Base-by-base conservation (phyloP, 2,888 invertebrate genomes). In the Tenthredo distinguenda region DNA sequence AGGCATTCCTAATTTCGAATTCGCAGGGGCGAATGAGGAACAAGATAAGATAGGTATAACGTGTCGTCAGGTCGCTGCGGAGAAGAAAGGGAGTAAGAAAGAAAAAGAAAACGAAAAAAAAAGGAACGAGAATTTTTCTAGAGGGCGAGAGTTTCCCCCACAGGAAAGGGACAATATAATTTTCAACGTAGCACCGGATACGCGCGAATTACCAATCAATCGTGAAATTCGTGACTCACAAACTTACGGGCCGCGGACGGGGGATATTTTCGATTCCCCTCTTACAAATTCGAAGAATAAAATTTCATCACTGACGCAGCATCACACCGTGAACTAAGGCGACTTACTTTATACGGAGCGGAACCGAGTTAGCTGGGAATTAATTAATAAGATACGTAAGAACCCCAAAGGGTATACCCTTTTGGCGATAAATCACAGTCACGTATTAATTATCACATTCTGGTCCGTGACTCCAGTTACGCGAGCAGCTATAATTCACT, bases 401-500 rank as follows among this genome's bases (percentile, higher is more conserved):
- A 81, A 58, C 81, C 81, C 81, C 40, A 40, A 81, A 62, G 81
- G 81, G 81, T 81, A 77, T 55, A 81, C 81, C 81, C 62, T 81
- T 81, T 40, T 81, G 26, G 21, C 37, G 62, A 81, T 81, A 81
- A 81, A 81, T 81, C 81, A 81, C 58, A 81, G 81, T 81, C 81
- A 81, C 81, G 81, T 81, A 81, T 81, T 81, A 81, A 81, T 81
- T 81, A 81, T 62, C 81, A 81, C 81, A 81, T 81, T 81, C 58
- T 81, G 81, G 58, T 58, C 58, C 81, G 81, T 81, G 81, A 81
- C 81, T 81, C 81, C 58, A 62, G 81, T 81, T 81, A 81, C 58
- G 62, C 81, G 12, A 62, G 62, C 37, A 50, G 81, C 81, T 81
- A 81, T 81, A 81, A 81, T 81, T 81, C 81, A 81, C 81, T 34